Base-by-base conservation (phyloP, 2,797 vertebrate species). In the Schizopygopsis malacanthus region DNA sequence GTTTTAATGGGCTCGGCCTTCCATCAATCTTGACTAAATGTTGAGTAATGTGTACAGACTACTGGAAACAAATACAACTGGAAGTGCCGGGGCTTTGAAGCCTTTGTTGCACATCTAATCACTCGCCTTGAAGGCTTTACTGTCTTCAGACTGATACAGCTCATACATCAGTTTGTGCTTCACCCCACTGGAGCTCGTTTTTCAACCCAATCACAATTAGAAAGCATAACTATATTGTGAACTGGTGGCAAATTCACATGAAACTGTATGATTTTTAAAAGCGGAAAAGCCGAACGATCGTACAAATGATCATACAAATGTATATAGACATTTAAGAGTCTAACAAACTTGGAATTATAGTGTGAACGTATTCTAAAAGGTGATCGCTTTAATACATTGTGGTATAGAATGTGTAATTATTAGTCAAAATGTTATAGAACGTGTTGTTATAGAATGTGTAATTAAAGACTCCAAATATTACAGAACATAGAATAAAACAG, bases 51-150 rank as follows among this genome's bases (percentile, higher is more conserved):
- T 71, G 85, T 81, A 69, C 81, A 59, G 81, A 81, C 59, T 88
- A 72, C 70, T 76, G 52, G 77, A 77, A 56, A 84, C 83, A 88
- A 90, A 89, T 47, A 84, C 69, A 81, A 61, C n/a, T 50, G 47
- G 77, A 81, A 80, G 12, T 56, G 65, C 22, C 7, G n/a, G 2
- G 33, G 75, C 86, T 86, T 88, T 87, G 81, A 87, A 87, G 84
- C 78, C 65, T 80, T 86, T 79, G 85, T 61, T 43, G 4, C 18
- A 45, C 78, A 77, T 72, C 79, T 87, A 72, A 80, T 45, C 56
- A 45, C 37, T 41, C 37, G 28, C 71, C 76, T 87, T 81, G 78
- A 75, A 80, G 37, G 43, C 54, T 85, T 65, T 20, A 37, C 10
- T 25, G 11, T 45, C 22, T 33, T 22, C 28, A 15, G 15, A 41